Evolutionary conservation across 1,140 invertebrate genomes (phyloP).

Genomic region (Aphelenchoides besseyi): DNA sequence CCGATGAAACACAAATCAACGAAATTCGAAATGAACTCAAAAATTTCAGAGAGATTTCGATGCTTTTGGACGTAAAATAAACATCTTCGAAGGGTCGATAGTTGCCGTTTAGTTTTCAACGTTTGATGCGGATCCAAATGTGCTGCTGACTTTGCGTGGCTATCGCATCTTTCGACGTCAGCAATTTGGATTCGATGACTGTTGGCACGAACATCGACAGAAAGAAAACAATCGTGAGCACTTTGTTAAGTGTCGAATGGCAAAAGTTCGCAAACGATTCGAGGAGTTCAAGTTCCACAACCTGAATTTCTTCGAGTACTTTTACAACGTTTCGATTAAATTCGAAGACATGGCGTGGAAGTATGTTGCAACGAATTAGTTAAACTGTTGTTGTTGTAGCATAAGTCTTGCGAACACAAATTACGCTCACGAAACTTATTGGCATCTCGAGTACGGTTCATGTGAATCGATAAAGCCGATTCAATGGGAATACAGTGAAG

Average conservation of each 20-base stretch:
- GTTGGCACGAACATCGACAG: not conserved
- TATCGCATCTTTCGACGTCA: not conserved
- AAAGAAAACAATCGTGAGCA: not conserved
- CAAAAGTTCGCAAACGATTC: conserved; percentile 16
- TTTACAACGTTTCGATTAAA: conserved; percentile 1
- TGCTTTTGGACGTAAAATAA: not conserved
- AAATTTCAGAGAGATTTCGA: not conserved
- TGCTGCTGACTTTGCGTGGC: not conserved
- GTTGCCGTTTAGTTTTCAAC: not conserved
- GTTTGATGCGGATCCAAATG: not conserved
- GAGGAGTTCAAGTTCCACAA: conserved; percentile 20
- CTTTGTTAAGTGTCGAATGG: conserved; percentile 33
- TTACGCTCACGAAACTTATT: not conserved
- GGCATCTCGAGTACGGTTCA: not conserved
- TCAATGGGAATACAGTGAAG: not conserved
- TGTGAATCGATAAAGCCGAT: not conserved
- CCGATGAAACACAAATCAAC: not conserved
- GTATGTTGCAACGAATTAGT: not conserved
- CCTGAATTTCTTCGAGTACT: conserved; percentile 4
- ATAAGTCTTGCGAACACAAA: not conserved
- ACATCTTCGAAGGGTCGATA: not conserved
- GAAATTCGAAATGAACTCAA: not conserved
- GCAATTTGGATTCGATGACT: not conserved
- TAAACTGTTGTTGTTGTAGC: conserved; percentile 2
- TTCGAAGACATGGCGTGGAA: conserved; percentile 1